phyloP scores from a whole-genome alignment of 2,797 vertebrate genomes.

The Acanthornis magna region DNA sequence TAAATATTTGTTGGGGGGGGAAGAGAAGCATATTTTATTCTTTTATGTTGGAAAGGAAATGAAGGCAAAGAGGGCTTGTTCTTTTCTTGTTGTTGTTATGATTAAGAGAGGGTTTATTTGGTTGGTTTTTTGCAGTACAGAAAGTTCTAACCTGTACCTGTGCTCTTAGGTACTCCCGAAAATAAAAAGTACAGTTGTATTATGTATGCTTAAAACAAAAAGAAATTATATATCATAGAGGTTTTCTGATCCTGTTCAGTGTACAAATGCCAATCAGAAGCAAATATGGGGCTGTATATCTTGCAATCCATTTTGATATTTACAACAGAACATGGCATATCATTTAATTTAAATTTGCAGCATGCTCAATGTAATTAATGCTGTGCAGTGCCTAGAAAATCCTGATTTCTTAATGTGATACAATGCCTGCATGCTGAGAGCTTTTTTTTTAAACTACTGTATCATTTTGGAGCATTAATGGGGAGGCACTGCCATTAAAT shows the following conservation, averaged over 20 bases:
- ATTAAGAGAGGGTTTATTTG: neutral
- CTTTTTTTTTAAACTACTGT: constrained; percentile 33
- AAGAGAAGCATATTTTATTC: neutral
- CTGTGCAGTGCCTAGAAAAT: constrained; percentile 67
- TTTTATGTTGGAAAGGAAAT: neutral
- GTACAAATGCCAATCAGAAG: constrained; percentile 48
- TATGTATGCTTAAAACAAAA: neutral
- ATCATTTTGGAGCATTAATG: constrained; percentile 53
- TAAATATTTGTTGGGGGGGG: neutral
- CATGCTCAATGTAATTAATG: constrained; percentile 66
- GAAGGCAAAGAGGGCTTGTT: neutral
- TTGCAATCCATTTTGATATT: constrained; percentile 56
- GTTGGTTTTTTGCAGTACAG: neutral
- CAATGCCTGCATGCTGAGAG: constrained; percentile 64
- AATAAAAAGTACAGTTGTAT: neutral
- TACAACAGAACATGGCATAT: constrained; percentile 53
- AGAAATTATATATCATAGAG: neutral
- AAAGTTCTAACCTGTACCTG: neutral
- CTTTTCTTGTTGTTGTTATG: neutral
- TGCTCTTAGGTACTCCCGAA: neutral
- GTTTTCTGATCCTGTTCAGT: constrained; percentile 14
- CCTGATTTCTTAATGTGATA: constrained; percentile 64
- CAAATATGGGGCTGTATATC: constrained; percentile 30
- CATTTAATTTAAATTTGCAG: constrained; percentile 67
- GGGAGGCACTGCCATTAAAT: constrained; percentile 17